Base-by-base conservation (phyloP, 1,140 invertebrate genomes). In the Stegodyphus dumicola region DNA sequence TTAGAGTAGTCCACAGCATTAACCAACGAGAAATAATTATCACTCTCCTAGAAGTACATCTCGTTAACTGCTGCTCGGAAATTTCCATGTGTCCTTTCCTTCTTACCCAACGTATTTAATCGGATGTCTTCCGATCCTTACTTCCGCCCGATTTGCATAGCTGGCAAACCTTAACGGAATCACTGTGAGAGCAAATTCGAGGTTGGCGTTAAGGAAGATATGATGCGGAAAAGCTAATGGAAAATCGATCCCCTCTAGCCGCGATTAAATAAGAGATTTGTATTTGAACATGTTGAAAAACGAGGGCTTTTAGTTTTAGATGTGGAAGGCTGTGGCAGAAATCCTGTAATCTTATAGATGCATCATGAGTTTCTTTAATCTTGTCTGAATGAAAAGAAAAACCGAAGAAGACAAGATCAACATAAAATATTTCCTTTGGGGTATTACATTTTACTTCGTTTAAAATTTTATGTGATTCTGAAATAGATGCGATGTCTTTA, bases 91-190 rank as follows among this genome's bases (percentile, higher is more conserved):
- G 56, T 51, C 18, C n/a, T 6, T 11, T 13, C 56, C 18, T 76
- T 66, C 75, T 77, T 51, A 66, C 51, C 65, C 65, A 77, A 77
- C 49, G 60, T 64, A 66, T 56, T 77, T 66, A 60, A 77, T 7
- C 17, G 17, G 60, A 65, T 56, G n/a, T n/a, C n/a, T n/a, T n/a
- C n/a, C n/a, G n/a, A n/a, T n/a, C 49, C 65, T 77, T 77, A 13
- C 75, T 77, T 77, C 48, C n/a, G 13, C 33, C 17, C 65, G 60
- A 77, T 77, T 77, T 77, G 60, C 75, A 77, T 77, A 64, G 56
- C 60, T 6, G 13, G 51, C 11, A 18, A 66, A 52, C 15, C 65
- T 33, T 77, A 65, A 77, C 7, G 75, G n/a, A 66, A 77, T 77
- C 48, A 17, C 13, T 11, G 18, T 3, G 54, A 60, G 56, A 60